A percentile compares a stretch with the other conserved stretches of the same genome.
phyloP scores from a whole-genome alignment of 2,888 invertebrate species.

The Hipparchia semele region DNA sequence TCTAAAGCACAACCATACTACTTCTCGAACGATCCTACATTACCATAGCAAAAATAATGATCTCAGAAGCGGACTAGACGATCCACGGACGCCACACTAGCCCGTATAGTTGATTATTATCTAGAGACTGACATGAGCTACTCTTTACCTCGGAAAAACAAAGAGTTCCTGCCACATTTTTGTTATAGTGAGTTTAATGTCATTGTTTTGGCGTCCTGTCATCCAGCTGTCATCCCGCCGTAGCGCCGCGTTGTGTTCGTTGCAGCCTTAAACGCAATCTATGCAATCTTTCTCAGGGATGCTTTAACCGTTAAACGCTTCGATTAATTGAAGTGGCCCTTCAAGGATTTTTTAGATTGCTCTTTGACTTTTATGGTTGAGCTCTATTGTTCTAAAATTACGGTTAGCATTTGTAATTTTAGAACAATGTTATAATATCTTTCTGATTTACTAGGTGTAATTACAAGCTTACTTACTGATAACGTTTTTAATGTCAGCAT shows the following conservation, averaged over 20 bases:
- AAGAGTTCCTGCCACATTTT: too few species aligned
- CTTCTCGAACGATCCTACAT: too few species aligned
- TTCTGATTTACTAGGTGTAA: background rate
- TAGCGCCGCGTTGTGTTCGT: background rate
- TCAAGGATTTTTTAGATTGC: conserved; percentile 54
- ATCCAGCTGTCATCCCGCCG: background rate
- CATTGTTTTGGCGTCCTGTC: background rate
- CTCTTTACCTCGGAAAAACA: too few species aligned
- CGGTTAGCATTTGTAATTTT: background rate
- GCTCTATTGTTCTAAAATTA: conserved; percentile 5
- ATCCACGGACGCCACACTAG: too few species aligned
- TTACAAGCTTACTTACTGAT: background rate
- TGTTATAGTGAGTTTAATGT: too few species aligned
- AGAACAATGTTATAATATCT: background rate
- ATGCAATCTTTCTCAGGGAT: conserved; percentile 72
- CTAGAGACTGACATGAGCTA: too few species aligned
- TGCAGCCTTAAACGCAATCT: conserved; percentile 55
- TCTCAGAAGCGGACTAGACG: too few species aligned
- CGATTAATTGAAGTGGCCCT: conserved; percentile 50
- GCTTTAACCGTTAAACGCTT: conserved; percentile 46
- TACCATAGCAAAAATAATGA: too few species aligned
- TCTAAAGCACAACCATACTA: too few species aligned
- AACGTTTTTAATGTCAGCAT: background rate
- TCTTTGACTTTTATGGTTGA: conserved; percentile 9
- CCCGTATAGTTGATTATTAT: too few species aligned